A percentile compares a stretch with the other conserved stretches of the same genome.
These are phyloP conservation scores for Boulengeromyrus knoepffleri DNA, from an alignment of 2,113 vertebrate species.

Conservation along the genomic window DNA sequence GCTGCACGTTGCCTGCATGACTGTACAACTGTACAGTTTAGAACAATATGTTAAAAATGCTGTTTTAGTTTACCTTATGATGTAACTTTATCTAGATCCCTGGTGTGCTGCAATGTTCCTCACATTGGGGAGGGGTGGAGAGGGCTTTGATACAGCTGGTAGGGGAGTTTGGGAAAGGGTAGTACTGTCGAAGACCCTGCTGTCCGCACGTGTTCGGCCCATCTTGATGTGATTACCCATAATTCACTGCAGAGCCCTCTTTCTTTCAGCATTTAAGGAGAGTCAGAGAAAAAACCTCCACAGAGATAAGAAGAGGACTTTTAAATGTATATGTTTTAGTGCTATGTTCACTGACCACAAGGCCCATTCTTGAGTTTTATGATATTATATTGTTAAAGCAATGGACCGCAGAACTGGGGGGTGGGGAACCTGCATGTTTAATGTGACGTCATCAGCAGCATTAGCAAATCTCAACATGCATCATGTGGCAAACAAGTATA, in stretches of 20 bases:
- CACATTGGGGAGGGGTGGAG: background rate
- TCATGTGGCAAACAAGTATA: background rate
- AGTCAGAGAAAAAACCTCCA: background rate
- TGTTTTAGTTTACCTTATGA: background rate
- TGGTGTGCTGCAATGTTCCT: background rate
- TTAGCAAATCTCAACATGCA: background rate
- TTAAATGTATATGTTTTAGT: background rate
- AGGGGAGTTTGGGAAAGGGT: background rate
- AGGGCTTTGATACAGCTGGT: background rate
- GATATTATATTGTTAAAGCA: background rate
- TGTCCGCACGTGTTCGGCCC: slow-evolving; percentile 1
- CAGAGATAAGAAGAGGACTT: background rate
- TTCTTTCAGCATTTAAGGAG: background rate
- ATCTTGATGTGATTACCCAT: slow-evolving; percentile 13
- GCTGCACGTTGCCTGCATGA: background rate
- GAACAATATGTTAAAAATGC: background rate
- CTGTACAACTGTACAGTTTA: background rate
- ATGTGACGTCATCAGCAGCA: background rate
- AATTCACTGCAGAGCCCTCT: background rate
- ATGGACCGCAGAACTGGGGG: background rate
- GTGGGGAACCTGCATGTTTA: background rate
- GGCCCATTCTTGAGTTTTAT: background rate
- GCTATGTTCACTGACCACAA: background rate
- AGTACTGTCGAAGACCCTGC: background rate
- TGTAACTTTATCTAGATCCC: background rate